A percentile compares a stretch with the other conserved stretches of the same genome.
Evolutionary conservation across 2,888 invertebrate species (phyloP).

Genomic region (Micropterix aruncella): DNA sequence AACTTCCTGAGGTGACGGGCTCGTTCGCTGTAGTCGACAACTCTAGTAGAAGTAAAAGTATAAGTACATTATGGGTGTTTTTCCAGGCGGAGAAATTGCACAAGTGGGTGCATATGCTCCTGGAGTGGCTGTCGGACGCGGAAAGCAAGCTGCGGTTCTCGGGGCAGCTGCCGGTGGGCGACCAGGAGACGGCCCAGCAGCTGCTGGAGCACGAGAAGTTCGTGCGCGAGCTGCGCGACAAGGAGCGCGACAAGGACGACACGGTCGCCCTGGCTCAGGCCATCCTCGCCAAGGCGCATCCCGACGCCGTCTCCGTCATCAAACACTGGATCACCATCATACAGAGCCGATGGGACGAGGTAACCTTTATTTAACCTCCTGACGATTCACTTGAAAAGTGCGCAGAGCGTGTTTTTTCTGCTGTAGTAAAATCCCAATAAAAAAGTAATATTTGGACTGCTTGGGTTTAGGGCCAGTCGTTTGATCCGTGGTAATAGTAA

Average conservation of each 20-base stretch:
- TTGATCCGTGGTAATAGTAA: no score
- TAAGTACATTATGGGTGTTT: no score
- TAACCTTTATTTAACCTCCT: no score
- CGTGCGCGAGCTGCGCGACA: slow-evolving; percentile 66
- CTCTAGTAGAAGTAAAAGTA: no score
- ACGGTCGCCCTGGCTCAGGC: slow-evolving; percentile 79
- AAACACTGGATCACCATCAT: slow-evolving; percentile 98
- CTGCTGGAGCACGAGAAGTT: slow-evolving; percentile 78
- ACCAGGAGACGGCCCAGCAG: slow-evolving; percentile 71
- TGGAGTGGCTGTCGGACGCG: slow-evolving; percentile 94
- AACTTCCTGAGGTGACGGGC: no score
- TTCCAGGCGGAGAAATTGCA: slow-evolving; percentile 78
- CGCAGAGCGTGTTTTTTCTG: no score
- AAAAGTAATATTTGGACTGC: no score
- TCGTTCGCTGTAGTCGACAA: no score
- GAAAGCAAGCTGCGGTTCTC: slow-evolving; percentile 91
- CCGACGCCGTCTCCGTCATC: slow-evolving; percentile 93
- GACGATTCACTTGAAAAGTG: no score
- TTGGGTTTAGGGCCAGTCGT: no score
- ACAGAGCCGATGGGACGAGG: slow-evolving; percentile 92
- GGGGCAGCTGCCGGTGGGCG: slow-evolving; percentile 84
- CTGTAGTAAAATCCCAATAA: no score
- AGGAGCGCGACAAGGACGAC: slow-evolving; percentile 75
- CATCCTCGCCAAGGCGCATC: slow-evolving; percentile 88
- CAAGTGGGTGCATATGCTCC: slow-evolving; percentile 83